phyloP scores from a whole-genome alignment of 2,797 vertebrate species.

The Syngnathus acus region DNA sequence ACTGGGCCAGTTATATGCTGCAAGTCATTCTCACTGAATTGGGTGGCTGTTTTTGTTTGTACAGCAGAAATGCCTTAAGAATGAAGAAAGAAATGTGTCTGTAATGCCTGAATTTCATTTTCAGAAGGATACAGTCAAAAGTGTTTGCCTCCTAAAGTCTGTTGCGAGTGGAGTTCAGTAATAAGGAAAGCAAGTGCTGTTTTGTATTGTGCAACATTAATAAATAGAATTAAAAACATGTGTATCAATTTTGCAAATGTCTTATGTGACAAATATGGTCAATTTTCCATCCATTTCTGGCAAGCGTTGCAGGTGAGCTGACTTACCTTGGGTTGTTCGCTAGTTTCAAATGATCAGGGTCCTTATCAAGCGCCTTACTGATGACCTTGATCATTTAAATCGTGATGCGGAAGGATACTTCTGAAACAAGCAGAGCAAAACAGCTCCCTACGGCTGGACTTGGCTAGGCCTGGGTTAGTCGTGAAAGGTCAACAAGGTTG shows the following conservation, averaged over 20 bases:
- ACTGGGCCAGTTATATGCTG: conserved; percentile 63
- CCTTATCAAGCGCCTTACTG: no score
- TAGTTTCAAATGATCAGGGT: not conserved
- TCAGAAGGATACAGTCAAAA: conserved; percentile 9
- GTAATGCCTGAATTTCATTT: conserved; percentile 32
- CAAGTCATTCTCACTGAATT: conserved; percentile 37
- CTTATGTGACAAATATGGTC: not conserved
- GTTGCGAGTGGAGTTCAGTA: conserved; percentile 14
- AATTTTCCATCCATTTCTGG: no score
- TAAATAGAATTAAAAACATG: not conserved
- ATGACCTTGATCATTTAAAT: no score
- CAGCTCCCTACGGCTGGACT: no score
- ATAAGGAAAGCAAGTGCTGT: conserved; percentile 1
- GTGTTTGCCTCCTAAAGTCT: conserved; percentile 12
- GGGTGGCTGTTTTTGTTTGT: conserved; percentile 47
- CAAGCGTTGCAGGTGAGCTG: no score
- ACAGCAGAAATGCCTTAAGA: conserved; percentile 25
- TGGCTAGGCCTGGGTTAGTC: not conserved
- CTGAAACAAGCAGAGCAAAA: no score
- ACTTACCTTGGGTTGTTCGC: not conserved
- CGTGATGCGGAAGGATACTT: no score
- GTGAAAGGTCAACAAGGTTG: not conserved
- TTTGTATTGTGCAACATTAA: not conserved
- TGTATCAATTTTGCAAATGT: not conserved
- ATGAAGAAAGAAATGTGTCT: not conserved